These are phyloP conservation scores for Vicugna pacos DNA, from an alignment of 2,113 vertebrate species.

Conservation along the genomic window DNA sequence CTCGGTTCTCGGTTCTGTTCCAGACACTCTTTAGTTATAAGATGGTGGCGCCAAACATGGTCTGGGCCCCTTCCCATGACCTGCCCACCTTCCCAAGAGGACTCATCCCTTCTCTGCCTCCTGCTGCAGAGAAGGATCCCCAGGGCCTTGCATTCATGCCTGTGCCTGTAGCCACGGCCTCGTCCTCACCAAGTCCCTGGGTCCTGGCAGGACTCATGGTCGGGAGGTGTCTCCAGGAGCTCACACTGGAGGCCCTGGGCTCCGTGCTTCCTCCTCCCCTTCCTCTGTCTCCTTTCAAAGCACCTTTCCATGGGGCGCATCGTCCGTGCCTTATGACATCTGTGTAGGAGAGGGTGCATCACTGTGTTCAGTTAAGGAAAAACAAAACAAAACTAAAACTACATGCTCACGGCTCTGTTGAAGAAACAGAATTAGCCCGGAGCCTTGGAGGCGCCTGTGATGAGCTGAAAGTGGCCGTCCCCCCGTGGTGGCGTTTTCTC, in stretches of 20 bases:
- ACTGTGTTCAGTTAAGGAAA: neutral
- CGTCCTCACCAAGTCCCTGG: neutral
- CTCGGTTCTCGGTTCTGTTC: neutral
- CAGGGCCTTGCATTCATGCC: neutral
- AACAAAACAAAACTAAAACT: neutral
- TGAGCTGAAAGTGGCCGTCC: accelerated
- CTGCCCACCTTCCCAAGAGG: neutral
- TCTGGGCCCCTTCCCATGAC: neutral
- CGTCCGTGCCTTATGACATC: neutral
- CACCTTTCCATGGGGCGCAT: neutral
- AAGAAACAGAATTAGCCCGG: neutral
- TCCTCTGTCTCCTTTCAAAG: neutral
- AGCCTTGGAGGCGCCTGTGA: neutral
- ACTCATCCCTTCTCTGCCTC: neutral
- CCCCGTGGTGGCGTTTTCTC: accelerated
- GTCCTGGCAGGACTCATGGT: no score
- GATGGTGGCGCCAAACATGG: accelerated
- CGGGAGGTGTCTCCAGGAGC: neutral
- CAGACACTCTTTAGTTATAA: neutral
- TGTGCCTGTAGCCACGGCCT: neutral
- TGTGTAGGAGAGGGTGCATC: neutral
- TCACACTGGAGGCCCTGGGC: neutral
- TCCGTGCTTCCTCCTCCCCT: neutral
- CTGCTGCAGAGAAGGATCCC: no score
- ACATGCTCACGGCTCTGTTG: neutral